Percentiles rank a stretch among this genome's conserved stretches.
These are phyloP conservation scores for Euwallacea similis DNA, from an alignment of 1,140 invertebrate genomes.

Conservation along the genomic window DNA sequence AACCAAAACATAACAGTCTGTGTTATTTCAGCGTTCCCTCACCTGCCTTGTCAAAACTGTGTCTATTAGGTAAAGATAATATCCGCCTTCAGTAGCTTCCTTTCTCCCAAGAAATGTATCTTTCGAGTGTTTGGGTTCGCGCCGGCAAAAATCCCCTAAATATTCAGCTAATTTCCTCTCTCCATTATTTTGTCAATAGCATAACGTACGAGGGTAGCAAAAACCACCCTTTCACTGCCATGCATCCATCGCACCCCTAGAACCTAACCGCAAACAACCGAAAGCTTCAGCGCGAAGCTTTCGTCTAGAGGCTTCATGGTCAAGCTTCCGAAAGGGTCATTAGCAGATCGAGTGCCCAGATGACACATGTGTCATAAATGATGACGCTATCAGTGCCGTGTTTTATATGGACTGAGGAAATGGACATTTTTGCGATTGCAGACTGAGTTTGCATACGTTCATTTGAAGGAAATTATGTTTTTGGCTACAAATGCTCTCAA, in stretches of 20 bases:
- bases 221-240: not conserved
- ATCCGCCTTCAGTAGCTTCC: slow-evolving; percentile 14
- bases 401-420: slow-evolving; percentile 21
- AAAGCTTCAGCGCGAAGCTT: too few species aligned
- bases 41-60: slow-evolving; percentile 1
- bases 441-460: slow-evolving; percentile 9
- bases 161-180: not conserved
- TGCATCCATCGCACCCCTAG: too few species aligned
- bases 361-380: slow-evolving; percentile 27
- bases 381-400: slow-evolving; percentile 14
- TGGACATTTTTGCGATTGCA: not conserved
- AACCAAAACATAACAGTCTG: slow-evolving; percentile 4
- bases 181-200: slow-evolving; percentile 19
- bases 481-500: too few species aligned
- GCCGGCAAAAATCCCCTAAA: too few species aligned
- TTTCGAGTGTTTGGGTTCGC: not conserved
- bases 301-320: not conserved
- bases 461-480: slow-evolving; percentile 2
- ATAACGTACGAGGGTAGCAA: slow-evolving; percentile 18
- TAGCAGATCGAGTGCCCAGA: slow-evolving; percentile 20
- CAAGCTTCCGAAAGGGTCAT: slow-evolving; percentile 12
- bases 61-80: slow-evolving; percentile 14
- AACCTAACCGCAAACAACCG: too few species aligned
- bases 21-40: slow-evolving; percentile 9
- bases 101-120: slow-evolving; percentile 4